A percentile compares a stretch with the other conserved stretches of the same genome.
Evolutionary conservation across 1,140 invertebrate genomes (phyloP).

Genomic region (Drosophila tani): DNA sequence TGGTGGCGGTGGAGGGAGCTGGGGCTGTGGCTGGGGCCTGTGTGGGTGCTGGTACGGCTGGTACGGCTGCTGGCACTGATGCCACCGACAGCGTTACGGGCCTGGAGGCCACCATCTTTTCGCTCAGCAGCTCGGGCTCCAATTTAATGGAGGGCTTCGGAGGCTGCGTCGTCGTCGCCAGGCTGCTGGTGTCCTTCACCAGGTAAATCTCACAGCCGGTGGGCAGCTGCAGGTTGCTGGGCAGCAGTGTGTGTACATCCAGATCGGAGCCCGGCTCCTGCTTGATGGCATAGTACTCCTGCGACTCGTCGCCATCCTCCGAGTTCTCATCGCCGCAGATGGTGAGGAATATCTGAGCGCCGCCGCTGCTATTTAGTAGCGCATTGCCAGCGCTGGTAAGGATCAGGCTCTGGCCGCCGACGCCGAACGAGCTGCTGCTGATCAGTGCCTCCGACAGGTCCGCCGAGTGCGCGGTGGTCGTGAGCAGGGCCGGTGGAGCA

Average conservation of each 20-base stretch:
- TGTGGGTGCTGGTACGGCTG: neutral
- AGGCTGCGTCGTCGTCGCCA: constrained; percentile 3
- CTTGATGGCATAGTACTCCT: constrained; percentile 79
- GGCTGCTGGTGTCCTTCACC: constrained; percentile 69
- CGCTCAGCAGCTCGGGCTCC: constrained; percentile 57
- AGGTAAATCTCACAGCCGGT: constrained; percentile 83
- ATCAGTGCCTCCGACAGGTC: constrained; percentile 43
- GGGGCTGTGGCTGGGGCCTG: neutral
- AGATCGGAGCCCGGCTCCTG: constrained; percentile 67
- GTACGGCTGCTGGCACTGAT: neutral
- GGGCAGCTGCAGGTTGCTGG: constrained; percentile 73
- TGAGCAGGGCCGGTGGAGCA: constrained; percentile 18
- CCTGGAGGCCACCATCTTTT: constrained; percentile 21
- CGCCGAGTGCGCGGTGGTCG: constrained; percentile 3
- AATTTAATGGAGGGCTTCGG: constrained; percentile 59
- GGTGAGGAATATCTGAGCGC: constrained; percentile 74
- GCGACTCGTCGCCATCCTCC: constrained; percentile 67
- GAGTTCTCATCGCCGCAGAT: constrained; percentile 77
- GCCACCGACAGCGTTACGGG: constrained; percentile 10
- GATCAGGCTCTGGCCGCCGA: constrained; percentile 53
- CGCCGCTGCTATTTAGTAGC: constrained; percentile 31
- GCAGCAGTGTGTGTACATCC: constrained; percentile 63
- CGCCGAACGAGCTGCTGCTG: constrained; percentile 15
- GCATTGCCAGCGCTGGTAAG: constrained; percentile 49
- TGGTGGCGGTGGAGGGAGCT: constrained; percentile 26